Evolutionary conservation across 1,140 invertebrate species (phyloP), one percentile per base, ranked within the genome.

Genomic region (Drosophila virilis): DNA sequence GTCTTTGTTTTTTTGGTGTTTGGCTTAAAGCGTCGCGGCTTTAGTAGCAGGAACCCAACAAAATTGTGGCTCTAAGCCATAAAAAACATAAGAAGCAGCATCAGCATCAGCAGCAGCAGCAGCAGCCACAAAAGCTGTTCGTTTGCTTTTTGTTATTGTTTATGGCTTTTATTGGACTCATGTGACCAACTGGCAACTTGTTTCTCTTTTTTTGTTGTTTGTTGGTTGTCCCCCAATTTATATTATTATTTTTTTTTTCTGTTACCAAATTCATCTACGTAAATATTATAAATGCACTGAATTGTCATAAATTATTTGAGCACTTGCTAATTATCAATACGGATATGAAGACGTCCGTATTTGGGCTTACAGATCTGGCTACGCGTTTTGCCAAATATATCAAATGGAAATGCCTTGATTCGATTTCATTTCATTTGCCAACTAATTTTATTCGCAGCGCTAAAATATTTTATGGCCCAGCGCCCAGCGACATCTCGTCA

Each of bases 261-360:
- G 59, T 54, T 54, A 42, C 64, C 55, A 68, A 67, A 70, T 76
- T 66, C 65, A 78, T 73, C 33, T 57, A 22, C 45, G 15, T 71
- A 72, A 67, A 80, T 68, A 74, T 74, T 77, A 74, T 66, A 68
- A 69, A 74, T 89, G 79, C 83, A 88, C 62, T 77, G 60, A 71
- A 78, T 64, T 57, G n/a, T 33, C 68, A 62, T 69, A 75, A 74
- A 69, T 75, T 58, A 66, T 17, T 32, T 48, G 58, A 61, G 48
- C 66, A 79, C 72, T 67, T 81, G 79, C 74, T 82, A 81, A 82
- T 81, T 82, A 58, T 42, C 43, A 77, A 78, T 8, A 35, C 79
- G 78, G 79, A 82, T 81, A 40, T 78, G 6, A 28, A 38, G 48
- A 28, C 22, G 37, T 40, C 46, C 28, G 48, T 52, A 1, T 68